Conservation (phyloP, 1,140 invertebrate species). For the Camponotus vicinus region DNA sequence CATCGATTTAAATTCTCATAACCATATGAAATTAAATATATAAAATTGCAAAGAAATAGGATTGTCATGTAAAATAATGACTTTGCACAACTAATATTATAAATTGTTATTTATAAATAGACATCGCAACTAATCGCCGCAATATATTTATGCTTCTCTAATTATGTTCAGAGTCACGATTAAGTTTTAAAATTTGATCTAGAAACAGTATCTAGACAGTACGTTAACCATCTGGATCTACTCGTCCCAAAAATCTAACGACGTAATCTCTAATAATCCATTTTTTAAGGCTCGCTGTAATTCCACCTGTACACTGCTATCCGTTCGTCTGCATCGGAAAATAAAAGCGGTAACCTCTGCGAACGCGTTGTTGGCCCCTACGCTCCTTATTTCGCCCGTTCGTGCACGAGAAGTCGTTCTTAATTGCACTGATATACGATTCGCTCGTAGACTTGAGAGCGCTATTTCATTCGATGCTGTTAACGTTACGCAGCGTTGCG, state of each 20-base stretch:
- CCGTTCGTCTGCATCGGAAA: not conserved
- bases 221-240: not conserved
- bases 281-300: conserved; percentile 8
- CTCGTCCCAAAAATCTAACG: conserved; percentile 19
- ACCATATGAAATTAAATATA: not conserved
- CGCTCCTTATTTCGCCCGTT: conserved; percentile 59
- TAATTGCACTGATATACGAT: conserved; percentile 75
- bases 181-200: conserved; percentile 1
- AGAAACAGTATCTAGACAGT: not conserved
- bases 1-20: not conserved
- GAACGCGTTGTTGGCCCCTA: conserved; percentile 16
- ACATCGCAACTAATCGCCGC: too few species aligned
- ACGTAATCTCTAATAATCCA: conserved; percentile 25
- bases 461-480: conserved; percentile 64
- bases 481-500: conserved; percentile 68
- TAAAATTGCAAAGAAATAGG: not conserved
- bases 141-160: not conserved
- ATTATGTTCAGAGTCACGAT: conserved; percentile 2
- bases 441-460: conserved; percentile 55
- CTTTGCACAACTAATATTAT: not conserved
- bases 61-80: not conserved
- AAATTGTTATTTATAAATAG: not conserved
- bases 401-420: conserved; percentile 68
- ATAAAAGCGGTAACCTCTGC: conserved; percentile 48
- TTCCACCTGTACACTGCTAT: conserved; percentile 27